Evolutionary conservation across 1,140 invertebrate genomes (phyloP).

Genomic region (Coptotermes formosanus): DNA sequence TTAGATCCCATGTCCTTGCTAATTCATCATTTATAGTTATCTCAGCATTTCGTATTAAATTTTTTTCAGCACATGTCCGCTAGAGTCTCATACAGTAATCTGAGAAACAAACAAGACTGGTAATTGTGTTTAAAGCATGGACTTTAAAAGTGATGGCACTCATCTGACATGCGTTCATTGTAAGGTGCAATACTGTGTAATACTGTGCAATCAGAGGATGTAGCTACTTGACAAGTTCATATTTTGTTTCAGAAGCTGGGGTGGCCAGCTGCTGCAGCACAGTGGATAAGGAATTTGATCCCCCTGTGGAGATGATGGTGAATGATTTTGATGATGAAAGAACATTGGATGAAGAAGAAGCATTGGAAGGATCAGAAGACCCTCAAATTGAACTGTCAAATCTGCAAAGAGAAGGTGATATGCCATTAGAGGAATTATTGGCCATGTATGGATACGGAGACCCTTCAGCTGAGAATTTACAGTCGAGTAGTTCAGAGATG

Average conservation of each 20-base stretch:
- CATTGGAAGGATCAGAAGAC: slow-evolving; percentile 82
- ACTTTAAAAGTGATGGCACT: too few relatives aligned
- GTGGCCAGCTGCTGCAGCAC: slow-evolving; percentile 23
- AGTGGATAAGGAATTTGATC: slow-evolving; percentile 63
- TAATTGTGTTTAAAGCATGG: too few relatives aligned
- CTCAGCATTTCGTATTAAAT: too few relatives aligned
- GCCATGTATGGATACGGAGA: slow-evolving; percentile 78
- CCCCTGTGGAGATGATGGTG: slow-evolving; percentile 84
- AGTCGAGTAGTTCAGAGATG: slow-evolving; percentile 56
- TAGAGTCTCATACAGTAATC: too few relatives aligned
- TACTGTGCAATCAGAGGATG: too few relatives aligned
- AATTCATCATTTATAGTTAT: too few relatives aligned
- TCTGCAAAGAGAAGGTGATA: slow-evolving; percentile 81
- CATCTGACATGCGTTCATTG: too few relatives aligned
- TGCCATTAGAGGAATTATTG: slow-evolving; percentile 90
- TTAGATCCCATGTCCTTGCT: too few relatives aligned
- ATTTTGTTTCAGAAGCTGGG: neutral
- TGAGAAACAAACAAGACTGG: too few relatives aligned
- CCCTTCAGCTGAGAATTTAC: slow-evolving; percentile 38
- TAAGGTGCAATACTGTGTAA: too few relatives aligned
- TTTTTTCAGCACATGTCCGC: too few relatives aligned
- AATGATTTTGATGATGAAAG: slow-evolving; percentile 97
- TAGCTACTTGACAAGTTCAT: too few relatives aligned
- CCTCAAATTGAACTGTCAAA: slow-evolving; percentile 84
- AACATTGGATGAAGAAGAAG: slow-evolving; percentile 95